Conservation (phyloP, 2,888 invertebrate genomes). For the Cistogaster globosa region DNA sequence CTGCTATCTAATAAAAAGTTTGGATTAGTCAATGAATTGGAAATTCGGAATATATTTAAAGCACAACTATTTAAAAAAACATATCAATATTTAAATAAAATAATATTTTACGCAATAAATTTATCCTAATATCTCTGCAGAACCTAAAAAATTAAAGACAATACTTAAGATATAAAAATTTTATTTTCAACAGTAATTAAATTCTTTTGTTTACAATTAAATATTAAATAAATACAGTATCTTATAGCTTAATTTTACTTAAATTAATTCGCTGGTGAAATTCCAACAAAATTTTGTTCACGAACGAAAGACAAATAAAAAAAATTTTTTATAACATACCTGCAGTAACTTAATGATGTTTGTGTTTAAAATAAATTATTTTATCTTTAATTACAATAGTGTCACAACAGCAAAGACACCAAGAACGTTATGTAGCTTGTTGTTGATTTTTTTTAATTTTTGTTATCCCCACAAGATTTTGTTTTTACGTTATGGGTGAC, state of each 20-base stretch:
- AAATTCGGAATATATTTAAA: no score
- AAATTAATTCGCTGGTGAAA: conserved; percentile 33
- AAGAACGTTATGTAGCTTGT: neutral
- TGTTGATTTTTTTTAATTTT: conserved; percentile 2
- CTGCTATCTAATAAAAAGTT: no score
- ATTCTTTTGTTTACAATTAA: neutral
- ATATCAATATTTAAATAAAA: no score
- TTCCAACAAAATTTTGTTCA: conserved; percentile 22
- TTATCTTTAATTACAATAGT: conserved; percentile 61
- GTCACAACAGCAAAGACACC: conserved; percentile 28
- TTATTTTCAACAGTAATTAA: no score
- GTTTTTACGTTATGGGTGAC: no score
- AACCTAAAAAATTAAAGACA: no score
- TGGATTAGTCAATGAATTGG: no score
- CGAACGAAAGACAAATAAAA: neutral
- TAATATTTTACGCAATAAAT: no score
- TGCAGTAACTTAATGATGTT: conserved; percentile 44
- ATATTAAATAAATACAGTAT: neutral
- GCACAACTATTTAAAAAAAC: no score
- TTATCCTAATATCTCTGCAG: no score
- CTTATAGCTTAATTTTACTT: neutral
- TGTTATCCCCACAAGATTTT: conserved; percentile 40
- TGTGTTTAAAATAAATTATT: conserved; percentile 35
- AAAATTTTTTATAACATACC: conserved; percentile 51
- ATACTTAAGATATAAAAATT: no score